A percentile compares a stretch with the other conserved stretches of the same genome.
phyloP scores from a whole-genome alignment of 1,140 invertebrate species.

The Babylonia areolata region DNA sequence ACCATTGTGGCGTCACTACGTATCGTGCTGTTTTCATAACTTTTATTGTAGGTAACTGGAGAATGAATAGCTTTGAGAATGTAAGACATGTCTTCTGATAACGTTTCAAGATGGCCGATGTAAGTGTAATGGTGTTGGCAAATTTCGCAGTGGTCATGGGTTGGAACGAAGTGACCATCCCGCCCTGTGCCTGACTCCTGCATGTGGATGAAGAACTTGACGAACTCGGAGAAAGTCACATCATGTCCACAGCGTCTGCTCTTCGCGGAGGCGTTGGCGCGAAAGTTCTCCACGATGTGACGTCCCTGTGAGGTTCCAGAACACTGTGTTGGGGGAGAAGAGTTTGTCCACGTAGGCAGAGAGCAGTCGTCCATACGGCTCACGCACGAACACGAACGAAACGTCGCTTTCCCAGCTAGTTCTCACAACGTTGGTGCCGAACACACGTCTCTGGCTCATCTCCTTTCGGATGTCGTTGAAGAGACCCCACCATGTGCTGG shows the following conservation, averaged over 20 bases:
- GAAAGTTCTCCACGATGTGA: constrained; percentile 58
- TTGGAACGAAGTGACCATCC: constrained; percentile 5
- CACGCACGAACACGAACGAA: constrained; percentile 63
- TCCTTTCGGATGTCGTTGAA: constrained; percentile 42
- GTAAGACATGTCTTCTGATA: constrained; percentile 11
- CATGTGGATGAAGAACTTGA: constrained; percentile 63
- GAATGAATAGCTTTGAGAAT: constrained; percentile 52
- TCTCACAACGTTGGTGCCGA: background rate
- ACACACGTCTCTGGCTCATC: background rate
- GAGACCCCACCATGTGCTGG: constrained; percentile 64
- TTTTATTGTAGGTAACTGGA: constrained; percentile 54
- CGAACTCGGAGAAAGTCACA: constrained; percentile 67
- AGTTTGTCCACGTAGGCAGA: constrained; percentile 69
- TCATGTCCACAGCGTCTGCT: constrained; percentile 66
- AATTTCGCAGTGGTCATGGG: constrained; percentile 22
- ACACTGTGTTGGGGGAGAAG: constrained; percentile 66
- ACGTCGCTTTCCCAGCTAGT: background rate
- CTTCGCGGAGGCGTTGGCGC: constrained; percentile 39
- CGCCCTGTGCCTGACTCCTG: constrained; percentile 55
- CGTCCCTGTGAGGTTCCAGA: constrained; percentile 63
- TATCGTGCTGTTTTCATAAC: constrained; percentile 55
- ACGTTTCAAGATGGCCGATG: constrained; percentile 30
- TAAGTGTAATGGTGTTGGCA: constrained; percentile 12
- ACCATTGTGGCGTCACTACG: constrained; percentile 58
- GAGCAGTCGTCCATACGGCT: constrained; percentile 64